phyloP scores from a whole-genome alignment of 2,888 invertebrate species.

The Diplolepis rosae region DNA sequence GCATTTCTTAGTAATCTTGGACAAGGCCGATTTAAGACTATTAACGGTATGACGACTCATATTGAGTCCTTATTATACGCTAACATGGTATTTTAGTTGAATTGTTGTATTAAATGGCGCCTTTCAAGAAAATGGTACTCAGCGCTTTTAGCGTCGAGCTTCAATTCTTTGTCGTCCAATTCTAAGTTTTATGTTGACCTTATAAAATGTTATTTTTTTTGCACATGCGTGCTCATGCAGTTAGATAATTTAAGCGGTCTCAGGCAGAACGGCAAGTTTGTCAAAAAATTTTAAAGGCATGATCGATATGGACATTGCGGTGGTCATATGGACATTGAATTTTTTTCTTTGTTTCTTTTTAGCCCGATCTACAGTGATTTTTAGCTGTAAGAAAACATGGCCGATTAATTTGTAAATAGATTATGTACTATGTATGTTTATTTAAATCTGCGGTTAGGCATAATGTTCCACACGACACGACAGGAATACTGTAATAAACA shows the following conservation, averaged over 20 bases:
- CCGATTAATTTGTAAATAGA: slow-evolving; percentile 46
- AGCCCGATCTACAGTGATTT: slow-evolving; percentile 50
- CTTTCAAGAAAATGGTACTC: neutral
- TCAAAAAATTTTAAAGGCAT: slow-evolving; percentile 24
- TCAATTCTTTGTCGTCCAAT: slow-evolving; percentile 23
- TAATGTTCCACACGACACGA: slow-evolving; percentile 50
- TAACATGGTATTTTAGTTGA: slow-evolving; percentile 67
- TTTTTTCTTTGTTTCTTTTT: slow-evolving; percentile 51
- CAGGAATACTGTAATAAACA: slow-evolving; percentile 51
- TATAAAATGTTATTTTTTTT: slow-evolving; percentile 26
- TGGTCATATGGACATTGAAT: slow-evolving; percentile 29
- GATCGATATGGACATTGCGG: slow-evolving; percentile 22
- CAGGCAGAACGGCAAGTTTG: slow-evolving; percentile 8
- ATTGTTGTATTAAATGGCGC: slow-evolving; percentile 58
- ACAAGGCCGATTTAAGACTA: slow-evolving; percentile 62
- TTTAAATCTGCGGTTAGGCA: slow-evolving; percentile 49
- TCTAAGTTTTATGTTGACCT: slow-evolving; percentile 30
- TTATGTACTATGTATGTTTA: slow-evolving; percentile 48
- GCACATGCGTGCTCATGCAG: slow-evolving; percentile 15
- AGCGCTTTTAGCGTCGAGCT: slow-evolving; percentile 17
- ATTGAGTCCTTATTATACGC: slow-evolving; percentile 66
- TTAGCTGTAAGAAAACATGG: slow-evolving; percentile 38
- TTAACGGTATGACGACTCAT: slow-evolving; percentile 65
- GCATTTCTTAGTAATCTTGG: slow-evolving; percentile 55
- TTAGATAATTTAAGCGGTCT: slow-evolving; percentile 32